phyloP scores from a whole-genome alignment of 2,888 invertebrate genomes.

The Acronicta psi region DNA sequence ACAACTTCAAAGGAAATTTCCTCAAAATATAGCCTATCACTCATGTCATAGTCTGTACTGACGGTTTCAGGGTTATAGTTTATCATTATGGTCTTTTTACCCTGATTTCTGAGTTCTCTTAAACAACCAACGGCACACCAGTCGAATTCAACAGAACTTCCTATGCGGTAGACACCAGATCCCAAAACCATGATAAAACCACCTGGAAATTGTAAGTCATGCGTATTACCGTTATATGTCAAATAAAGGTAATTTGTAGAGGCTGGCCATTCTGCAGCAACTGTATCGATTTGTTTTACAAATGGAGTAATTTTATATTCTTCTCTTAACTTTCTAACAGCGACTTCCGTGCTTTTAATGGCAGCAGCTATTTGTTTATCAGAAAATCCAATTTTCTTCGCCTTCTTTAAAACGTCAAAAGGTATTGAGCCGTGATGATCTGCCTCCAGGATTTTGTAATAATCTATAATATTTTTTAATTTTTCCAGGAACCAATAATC shows the following conservation, averaged over 20 bases:
- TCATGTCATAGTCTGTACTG: constrained; percentile 99
- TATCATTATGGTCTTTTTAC: constrained; percentile 98
- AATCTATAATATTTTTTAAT: constrained; percentile 96
- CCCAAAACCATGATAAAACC: constrained; percentile 96
- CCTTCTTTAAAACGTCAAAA: constrained; percentile 91
- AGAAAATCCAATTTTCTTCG: constrained; percentile 98
- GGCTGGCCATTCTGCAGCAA: constrained; percentile 99
- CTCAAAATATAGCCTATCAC: constrained; percentile 99
- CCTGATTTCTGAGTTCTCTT: constrained; percentile 95
- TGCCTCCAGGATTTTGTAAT: constrained; percentile 91
- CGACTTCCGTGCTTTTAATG: constrained; percentile 96
- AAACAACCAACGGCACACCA: constrained; percentile 99
- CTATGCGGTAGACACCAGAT: constrained; percentile 98
- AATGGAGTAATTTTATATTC: constrained; percentile 94
- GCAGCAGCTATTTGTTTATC: constrained; percentile 98
- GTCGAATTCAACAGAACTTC: constrained; percentile 99
- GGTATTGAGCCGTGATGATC: constrained; percentile 90
- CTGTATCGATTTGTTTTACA: constrained; percentile 99
- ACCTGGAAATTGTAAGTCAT: constrained; percentile 95
- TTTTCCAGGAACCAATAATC: constrained; percentile 99
- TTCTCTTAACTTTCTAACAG: constrained; percentile 93
- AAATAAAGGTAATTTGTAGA: constrained; percentile 99
- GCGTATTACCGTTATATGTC: constrained; percentile 96
- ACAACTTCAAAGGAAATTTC: constrained; percentile 99
- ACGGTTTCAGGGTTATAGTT: constrained; percentile 99